A percentile compares a stretch with the other conserved stretches of the same genome.
These are phyloP conservation scores for Tyto alba DNA, from an alignment of 2,113 vertebrate species.

Conservation along the genomic window DNA sequence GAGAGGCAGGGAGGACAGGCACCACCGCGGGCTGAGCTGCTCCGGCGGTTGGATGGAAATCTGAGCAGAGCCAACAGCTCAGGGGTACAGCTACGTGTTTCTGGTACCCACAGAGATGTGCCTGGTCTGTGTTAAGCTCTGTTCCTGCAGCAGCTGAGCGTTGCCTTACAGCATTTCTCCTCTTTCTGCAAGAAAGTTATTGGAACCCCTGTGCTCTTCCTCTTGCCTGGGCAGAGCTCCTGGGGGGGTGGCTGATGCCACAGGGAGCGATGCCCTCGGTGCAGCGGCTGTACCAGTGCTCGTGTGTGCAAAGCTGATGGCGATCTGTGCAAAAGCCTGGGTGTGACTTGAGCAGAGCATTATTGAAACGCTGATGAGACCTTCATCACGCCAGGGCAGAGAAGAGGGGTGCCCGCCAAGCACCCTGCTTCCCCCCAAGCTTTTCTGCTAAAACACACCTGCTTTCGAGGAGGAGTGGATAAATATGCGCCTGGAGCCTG, in stretches of 20 bases:
- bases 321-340: neutral
- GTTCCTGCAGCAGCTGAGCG: neutral
- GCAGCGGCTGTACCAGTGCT: neutral
- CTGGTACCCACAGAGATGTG: neutral
- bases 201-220: rapidly evolving
- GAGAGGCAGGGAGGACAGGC: neutral
- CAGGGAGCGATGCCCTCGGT: rapidly evolving
- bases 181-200: neutral
- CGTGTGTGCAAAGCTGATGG: neutral
- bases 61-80: neutral
- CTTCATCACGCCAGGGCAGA: rapidly evolving
- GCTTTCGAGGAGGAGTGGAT: neutral
- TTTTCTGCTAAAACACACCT: neutral
- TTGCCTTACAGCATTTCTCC: neutral
- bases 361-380: neutral
- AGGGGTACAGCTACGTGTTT: rapidly evolving
- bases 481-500: neutral
- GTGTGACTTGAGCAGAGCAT: rapidly evolving
- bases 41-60: neutral
- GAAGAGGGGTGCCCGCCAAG: neutral
- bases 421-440: neutral
- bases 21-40: rapidly evolving
- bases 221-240: neutral
- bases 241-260: neutral
- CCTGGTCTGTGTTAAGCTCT: too few species aligned